Evolutionary conservation across 2,888 invertebrate species (phyloP).

Genomic region (Caenorhabditis sp.): DNA sequence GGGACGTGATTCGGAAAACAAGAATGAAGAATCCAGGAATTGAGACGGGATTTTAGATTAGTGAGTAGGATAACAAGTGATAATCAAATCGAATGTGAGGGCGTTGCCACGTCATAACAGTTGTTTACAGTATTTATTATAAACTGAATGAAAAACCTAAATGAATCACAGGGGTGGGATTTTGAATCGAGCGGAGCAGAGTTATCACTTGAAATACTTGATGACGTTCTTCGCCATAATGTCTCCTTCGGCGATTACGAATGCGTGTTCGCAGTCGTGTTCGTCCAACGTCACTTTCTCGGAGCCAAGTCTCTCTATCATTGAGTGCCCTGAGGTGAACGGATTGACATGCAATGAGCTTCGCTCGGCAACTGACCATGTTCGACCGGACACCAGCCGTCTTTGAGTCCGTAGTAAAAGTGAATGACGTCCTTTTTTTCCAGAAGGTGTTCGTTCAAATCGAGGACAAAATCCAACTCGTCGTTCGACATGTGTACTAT

Average conservation of each 20-base stretch:
- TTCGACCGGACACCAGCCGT: slow-evolving; percentile 70
- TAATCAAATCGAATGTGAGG: not conserved
- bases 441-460: slow-evolving; percentile 56
- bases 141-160: not conserved
- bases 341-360: slow-evolving; percentile 4
- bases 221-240: slow-evolving; percentile 67
- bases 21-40: not conserved
- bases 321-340: slow-evolving; percentile 55
- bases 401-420: slow-evolving; percentile 69
- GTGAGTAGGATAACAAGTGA: too few relatives aligned
- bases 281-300: slow-evolving; percentile 68
- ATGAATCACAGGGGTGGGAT: slow-evolving; percentile 28
- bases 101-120: not conserved
- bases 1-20: not conserved
- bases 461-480: slow-evolving; percentile 63
- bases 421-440: slow-evolving; percentile 56
- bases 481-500: slow-evolving; percentile 72
- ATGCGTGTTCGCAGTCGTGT: slow-evolving; percentile 71
- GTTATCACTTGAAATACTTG: slow-evolving; percentile 40
- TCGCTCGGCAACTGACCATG: slow-evolving; percentile 66
- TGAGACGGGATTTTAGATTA: not conserved
- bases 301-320: slow-evolving; percentile 55
- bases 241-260: slow-evolving; percentile 70
- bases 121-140: too few relatives aligned
- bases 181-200: not conserved